phyloP scores from a whole-genome alignment of 2,113 vertebrate species.

The Pica pica region DNA sequence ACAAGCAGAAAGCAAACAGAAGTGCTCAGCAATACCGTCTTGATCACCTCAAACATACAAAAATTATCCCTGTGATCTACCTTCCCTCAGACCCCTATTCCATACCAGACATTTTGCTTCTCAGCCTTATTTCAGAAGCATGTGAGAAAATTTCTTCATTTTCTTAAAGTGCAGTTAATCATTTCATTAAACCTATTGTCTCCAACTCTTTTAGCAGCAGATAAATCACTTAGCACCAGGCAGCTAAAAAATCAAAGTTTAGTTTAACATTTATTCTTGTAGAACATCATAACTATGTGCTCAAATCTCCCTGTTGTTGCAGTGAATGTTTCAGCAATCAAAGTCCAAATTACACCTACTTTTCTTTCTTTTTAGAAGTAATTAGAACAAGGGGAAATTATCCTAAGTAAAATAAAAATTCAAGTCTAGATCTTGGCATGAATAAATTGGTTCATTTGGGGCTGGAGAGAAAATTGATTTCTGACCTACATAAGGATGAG shows the following conservation, averaged over 20 bases:
- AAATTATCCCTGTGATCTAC: neutral
- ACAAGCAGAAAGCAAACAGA: neutral
- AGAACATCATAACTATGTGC: neutral
- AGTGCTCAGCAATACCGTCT: neutral
- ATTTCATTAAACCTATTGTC: neutral
- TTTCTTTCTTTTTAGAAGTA: neutral
- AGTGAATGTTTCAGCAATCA: neutral
- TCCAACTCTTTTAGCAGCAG: neutral
- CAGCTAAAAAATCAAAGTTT: neutral
- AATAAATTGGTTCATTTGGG: neutral
- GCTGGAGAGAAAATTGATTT: neutral
- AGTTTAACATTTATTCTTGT: neutral
- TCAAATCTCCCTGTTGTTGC: neutral
- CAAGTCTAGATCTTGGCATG: neutral
- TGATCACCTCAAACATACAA: neutral
- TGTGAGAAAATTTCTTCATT: neutral
- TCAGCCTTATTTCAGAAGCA: neutral
- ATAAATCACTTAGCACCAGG: neutral
- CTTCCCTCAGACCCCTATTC: neutral
- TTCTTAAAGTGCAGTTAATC: neutral
- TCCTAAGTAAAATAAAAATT: neutral
- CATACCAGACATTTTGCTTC: neutral
- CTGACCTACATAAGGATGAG: neutral
- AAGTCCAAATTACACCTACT: neutral
- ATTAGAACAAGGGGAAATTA: neutral